Base-by-base conservation (phyloP, 2,888 invertebrate species). In the Limnephilus auricula region DNA sequence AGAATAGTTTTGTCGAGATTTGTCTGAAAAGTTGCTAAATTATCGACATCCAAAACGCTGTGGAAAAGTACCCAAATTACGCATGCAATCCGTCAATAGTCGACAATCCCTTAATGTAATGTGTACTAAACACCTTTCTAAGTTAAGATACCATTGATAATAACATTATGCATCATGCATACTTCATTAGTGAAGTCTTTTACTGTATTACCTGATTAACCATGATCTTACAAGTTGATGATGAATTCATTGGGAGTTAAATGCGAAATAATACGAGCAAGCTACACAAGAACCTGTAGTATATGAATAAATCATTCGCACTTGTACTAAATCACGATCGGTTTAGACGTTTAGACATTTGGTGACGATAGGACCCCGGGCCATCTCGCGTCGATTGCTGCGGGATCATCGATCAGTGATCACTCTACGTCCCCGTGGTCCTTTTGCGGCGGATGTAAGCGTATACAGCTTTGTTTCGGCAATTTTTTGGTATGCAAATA, bases 401-500 rank as follows among this genome's bases (percentile, higher is more conserved):
- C 78, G 65, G 85, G 92, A 88, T 83, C 79, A 30, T 65, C 83
- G 78, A 90, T 90, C 83, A 78, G 79, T 30, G 83, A 90, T 90
- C 89, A 83, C 82, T 90, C 89, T 10, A 2, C 15, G 25, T 83
- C 65, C 50, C 9, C 65, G 65, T 84, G 83, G 78, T 18, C 86
- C 50, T 31, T 90, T 78, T 84, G 65, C 83, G 50, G 84, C 84
- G 90, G 90, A 90, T 90, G 84, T 90, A 78, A 83, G 84, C 37
- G 84, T 79, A 90, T 65, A 37, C 84, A 79, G 84, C 40, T 82
- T 84, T 90, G 85, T 89, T 91, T 91, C 90, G 91, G 91, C 87
- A 82, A 89, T 65, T 89, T 92, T 92, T 92, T 92, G 92, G 92
- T 85, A 92, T 92, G 92, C 90, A 90, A 90, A 92, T 92, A 40